Evolutionary conservation across 1,140 invertebrate genomes (phyloP), one percentile per base, ranked within the genome.

Genomic region (Rhyzopertha dominica): DNA sequence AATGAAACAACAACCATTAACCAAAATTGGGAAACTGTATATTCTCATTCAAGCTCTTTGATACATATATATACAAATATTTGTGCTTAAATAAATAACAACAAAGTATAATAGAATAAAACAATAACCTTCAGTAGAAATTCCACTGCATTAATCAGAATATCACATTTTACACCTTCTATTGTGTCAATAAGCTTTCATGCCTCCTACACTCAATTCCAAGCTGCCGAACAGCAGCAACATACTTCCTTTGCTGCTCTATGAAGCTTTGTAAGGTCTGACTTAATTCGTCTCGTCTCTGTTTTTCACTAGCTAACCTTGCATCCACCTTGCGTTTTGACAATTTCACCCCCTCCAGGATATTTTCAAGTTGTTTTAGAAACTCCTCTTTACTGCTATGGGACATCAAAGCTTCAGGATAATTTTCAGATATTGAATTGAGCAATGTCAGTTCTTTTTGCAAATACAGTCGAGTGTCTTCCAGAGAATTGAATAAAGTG

Each of bases 371-470:
- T 65, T 95, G 90, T 41, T 82, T 78, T 49, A 95, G 74, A 65
- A 95, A 95, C 63, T 93, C 85, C 60, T 91, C 87, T 59, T 84
- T 84, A 8, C 78, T 77, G 44, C 76, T 76, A 5, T 67, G 56
- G 14, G 80, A 83, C 24, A 75, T 69, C 81, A 86, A 84, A 20
- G 83, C 84, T 66, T 88, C 79, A 50, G 84, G 80, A 72, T 93
- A 95, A 65, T 86, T 93, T 58, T 97, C 91, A 53, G 91, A 79
- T 50, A 98, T 93, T 0, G 93, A 97, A 73, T 97, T 95, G 4
- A 98, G 69, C 26, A 98, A 70, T 14, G 84, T 80, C 26, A 96
- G 74, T 72, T 98, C 94, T 65, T 94, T 96, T 31, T 82, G 83
- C 47, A 96, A 77, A 69, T 96, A 97, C 18, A 86, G 71, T 66